Base-by-base conservation (phyloP, 2,888 invertebrate species). In the Caenorhabditis sulstoni region DNA sequence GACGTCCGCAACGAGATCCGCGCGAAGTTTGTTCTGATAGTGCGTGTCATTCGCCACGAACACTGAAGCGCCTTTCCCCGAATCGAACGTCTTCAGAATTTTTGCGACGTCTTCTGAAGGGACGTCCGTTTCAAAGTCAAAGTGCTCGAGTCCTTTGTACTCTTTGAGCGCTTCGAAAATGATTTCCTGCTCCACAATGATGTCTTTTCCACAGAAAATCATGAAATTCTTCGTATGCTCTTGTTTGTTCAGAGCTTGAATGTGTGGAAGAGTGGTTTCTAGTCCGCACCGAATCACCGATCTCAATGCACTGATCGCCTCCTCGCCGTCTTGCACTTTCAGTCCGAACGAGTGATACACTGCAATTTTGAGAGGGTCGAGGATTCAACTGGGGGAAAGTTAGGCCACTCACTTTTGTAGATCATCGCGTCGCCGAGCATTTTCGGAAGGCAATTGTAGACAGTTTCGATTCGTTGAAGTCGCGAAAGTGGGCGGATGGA, bases 21-120 rank as follows among this genome's bases (percentile, higher is more conserved):
- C 73, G 11, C 77, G 73, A 5, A 41, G 37, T 57, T 81, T 83
- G 45, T 83, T 79, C 29, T 79, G 83, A 59, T 76, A 83, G 53
- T 83, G 83, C 37, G 52, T 77, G 47, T 83, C 81, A 12, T 76
- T 64, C 14, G 39, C 49, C 16, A 82, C 67, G 45, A 78, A 68
- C 11, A 82, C 80, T 9, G 82, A 68, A 8, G 78, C 75, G 8
- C 80, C 80, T 41, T 71, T 62, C 35, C 53, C 53, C 29, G 52
- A 22, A 5, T 59, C 59, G 37, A 74, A 74, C 29, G 64, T 58
- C 22, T 77, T 58, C 58, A 68, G 39, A 35, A 64, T 77, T n/a
- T 70, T 58, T 3, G 44, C 20, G 14, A 52, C 35, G 11, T 66
- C 61, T 9, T 53, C 49, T 3, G 41, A 29, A 9, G 59, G 58